These are phyloP conservation scores for Leptinotarsa juncta DNA, from an alignment of 2,888 invertebrate genomes.

Conservation along the genomic window DNA sequence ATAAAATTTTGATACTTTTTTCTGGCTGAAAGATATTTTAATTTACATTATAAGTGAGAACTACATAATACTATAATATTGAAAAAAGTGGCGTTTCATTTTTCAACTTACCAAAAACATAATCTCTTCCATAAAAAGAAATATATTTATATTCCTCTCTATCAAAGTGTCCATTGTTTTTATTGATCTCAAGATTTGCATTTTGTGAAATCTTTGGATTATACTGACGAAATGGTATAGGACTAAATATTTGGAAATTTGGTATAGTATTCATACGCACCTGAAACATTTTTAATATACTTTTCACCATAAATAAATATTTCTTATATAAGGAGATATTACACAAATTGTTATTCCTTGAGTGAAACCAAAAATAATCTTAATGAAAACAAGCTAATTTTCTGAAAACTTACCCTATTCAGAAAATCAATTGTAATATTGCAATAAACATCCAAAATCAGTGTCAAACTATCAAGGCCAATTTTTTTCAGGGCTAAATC, in stretches of 20 bases:
- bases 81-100: not conserved
- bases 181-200: conserved; percentile 74
- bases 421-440: conserved; percentile 86
- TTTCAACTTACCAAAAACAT: conserved; percentile 72
- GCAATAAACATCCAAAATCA: conserved; percentile 76
- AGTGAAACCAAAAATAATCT: conserved; percentile 70
- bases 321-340: too few species aligned
- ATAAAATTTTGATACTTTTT: conserved; percentile 70
- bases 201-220: conserved; percentile 73
- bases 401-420: conserved; percentile 75
- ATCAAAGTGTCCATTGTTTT: conserved; percentile 85
- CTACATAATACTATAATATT: not conserved
- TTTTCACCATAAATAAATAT: too few species aligned
- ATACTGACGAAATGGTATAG: conserved; percentile 92
- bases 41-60: conserved; percentile 50
- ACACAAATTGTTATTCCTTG: too few species aligned
- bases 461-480: conserved; percentile 77
- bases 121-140: conserved; percentile 88
- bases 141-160: conserved; percentile 77
- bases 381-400: not conserved
- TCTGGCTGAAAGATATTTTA: conserved; percentile 69
- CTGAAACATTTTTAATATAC: conserved; percentile 63
- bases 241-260: conserved; percentile 89
- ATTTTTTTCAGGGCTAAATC: conserved; percentile 79
- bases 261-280: conserved; percentile 95